phyloP scores from a whole-genome alignment of 2,888 invertebrate genomes.

The Orchesellides sinensis region DNA sequence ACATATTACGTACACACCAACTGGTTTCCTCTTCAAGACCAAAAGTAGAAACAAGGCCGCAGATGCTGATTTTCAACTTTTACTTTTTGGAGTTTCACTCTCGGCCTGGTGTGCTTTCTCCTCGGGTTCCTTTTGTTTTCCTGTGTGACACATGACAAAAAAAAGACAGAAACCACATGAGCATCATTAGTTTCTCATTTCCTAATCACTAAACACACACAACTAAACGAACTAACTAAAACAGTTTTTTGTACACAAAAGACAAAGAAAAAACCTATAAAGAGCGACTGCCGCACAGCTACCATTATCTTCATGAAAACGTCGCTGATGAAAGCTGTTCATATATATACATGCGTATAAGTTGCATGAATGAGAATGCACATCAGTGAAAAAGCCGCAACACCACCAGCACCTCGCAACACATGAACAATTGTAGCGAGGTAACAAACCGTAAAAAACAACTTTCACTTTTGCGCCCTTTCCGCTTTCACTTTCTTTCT shows the following conservation, averaged over 20 bases:
- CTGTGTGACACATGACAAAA: slow-evolving; percentile 54
- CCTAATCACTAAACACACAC: slow-evolving; percentile 54
- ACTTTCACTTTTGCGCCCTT: slow-evolving; percentile 58
- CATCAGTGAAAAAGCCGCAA: not conserved
- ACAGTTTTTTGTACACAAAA: slow-evolving; percentile 6
- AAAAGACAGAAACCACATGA: slow-evolving; percentile 57
- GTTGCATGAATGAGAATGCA: no score
- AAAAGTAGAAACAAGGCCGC: not conserved
- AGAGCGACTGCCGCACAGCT: no score
- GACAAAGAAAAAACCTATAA: no score
- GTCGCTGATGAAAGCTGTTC: not conserved
- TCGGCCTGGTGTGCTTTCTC: not conserved
- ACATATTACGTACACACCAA: no score
- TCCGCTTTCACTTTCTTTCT: not conserved
- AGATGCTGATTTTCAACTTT: not conserved
- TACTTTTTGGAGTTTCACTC: not conserved
- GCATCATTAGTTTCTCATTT: slow-evolving; percentile 63
- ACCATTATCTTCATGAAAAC: not conserved
- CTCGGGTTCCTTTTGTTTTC: not conserved
- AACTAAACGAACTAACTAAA: not conserved
- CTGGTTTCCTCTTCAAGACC: not conserved
- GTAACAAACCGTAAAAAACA: slow-evolving; percentile 62
- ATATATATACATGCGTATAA: no score
- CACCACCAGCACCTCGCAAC: slow-evolving; percentile 8
- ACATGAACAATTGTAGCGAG: not conserved